Evolutionary conservation across 2,113 vertebrate species (phyloP).

Genomic region (Natator depressus): DNA sequence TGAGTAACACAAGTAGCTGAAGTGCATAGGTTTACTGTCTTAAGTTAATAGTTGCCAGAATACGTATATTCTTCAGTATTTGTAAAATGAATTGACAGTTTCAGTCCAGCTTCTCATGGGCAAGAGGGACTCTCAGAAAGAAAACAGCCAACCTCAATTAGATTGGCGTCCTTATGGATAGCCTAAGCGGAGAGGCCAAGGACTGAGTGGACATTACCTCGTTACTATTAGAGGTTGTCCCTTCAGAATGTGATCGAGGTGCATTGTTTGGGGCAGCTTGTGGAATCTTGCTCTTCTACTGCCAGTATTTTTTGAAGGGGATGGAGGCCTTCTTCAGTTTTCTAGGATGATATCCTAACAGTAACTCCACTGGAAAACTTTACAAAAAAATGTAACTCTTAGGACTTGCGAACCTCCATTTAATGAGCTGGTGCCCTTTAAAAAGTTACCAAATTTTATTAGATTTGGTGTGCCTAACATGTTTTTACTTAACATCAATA

Average conservation of each 20-base stretch:
- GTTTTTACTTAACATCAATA: background rate
- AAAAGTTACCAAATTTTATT: background rate
- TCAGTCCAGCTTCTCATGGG: background rate
- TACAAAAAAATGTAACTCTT: background rate
- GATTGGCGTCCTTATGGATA: background rate
- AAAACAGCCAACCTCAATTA: background rate
- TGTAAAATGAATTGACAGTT: rapidly evolving
- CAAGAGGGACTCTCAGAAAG: background rate
- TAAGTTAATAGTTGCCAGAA: background rate
- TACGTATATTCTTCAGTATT: rapidly evolving
- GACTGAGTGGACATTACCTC: background rate
- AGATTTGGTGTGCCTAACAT: background rate
- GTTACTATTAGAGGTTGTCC: background rate
- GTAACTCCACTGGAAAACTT: background rate
- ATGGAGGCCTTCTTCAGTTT: background rate
- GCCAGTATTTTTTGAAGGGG: too few species aligned
- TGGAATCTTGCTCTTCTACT: background rate
- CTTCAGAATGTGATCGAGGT: background rate
- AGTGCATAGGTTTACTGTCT: background rate
- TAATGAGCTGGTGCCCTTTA: background rate
- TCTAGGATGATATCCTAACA: background rate
- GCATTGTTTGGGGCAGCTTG: background rate
- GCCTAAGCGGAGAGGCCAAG: background rate
- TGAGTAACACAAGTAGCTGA: slow-evolving; percentile 54
- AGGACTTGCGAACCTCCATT: background rate